phyloP scores from a whole-genome alignment of 2,888 invertebrate genomes.

The Opisthograptis luteolata region DNA sequence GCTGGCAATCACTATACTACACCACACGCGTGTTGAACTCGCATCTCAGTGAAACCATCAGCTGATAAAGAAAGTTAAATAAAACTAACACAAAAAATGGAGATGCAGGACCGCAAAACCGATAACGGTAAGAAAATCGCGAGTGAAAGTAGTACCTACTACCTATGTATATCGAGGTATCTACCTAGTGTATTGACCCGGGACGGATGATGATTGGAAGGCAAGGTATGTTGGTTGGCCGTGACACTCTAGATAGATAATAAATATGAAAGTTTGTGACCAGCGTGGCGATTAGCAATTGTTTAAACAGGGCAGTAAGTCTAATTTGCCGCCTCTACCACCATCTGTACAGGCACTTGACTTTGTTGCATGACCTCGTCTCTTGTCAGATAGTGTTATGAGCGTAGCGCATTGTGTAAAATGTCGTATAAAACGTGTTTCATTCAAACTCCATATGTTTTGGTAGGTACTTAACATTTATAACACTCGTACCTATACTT shows the following conservation, averaged over 20 bases:
- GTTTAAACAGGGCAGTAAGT: too few species aligned
- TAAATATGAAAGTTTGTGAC: slow-evolving; percentile 9
- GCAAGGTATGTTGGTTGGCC: slow-evolving; percentile 12
- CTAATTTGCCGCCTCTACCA: too few species aligned
- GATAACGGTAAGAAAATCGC: slow-evolving; percentile 24
- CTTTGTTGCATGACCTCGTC: too few species aligned
- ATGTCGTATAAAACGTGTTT: too few species aligned
- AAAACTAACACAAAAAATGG: slow-evolving; percentile 13
- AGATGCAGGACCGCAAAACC: slow-evolving; percentile 23
- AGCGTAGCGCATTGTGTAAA: too few species aligned
- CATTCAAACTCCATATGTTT: too few species aligned
- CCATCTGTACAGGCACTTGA: too few species aligned
- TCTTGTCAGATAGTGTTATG: too few species aligned
- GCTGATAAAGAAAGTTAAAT: not conserved
- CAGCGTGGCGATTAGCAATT: too few species aligned
- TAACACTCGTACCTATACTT: too few species aligned
- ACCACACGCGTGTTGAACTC: not conserved
- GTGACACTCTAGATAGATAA: slow-evolving; percentile 10
- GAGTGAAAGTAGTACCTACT: slow-evolving; percentile 21
- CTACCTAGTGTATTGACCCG: slow-evolving; percentile 19
- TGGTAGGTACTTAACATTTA: too few species aligned
- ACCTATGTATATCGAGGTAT: too few species aligned
- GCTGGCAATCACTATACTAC: slow-evolving; percentile 3
- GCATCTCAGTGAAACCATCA: not conserved
- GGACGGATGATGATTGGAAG: slow-evolving; percentile 9